Conservation (phyloP, 2,888 invertebrate genomes). For the Elmis aenea region DNA sequence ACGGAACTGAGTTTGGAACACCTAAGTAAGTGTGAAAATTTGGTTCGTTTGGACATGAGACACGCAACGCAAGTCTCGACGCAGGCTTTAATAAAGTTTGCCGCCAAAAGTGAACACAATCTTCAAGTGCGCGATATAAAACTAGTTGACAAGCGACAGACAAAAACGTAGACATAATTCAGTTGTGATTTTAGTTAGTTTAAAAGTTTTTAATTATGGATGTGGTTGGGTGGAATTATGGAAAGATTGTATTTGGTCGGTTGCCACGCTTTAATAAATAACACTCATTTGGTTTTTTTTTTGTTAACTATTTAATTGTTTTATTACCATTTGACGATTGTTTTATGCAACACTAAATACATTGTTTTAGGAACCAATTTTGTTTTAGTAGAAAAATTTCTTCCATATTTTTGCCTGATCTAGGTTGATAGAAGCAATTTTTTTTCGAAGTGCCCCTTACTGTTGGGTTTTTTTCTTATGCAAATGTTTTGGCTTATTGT, state of each 20-base stretch:
- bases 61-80: constrained; percentile 77
- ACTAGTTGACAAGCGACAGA: constrained; percentile 57
- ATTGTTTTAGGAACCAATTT: no score
- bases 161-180: neutral
- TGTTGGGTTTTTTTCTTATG: no score
- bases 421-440: no score
- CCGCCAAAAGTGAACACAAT: constrained; percentile 74
- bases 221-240: constrained; percentile 1
- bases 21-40: constrained; percentile 67
- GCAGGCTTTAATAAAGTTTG: constrained; percentile 78
- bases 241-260: neutral
- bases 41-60: constrained; percentile 69
- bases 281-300: neutral
- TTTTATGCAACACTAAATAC: no score
- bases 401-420: no score
- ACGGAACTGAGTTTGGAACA: constrained; percentile 81
- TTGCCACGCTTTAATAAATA: neutral
- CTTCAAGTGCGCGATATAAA: constrained; percentile 76
- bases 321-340: no score
- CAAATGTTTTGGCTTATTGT: no score
- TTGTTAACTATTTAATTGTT: no score
- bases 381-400: no score
- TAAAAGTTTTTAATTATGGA: constrained; percentile 2
- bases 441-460: no score
- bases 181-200: constrained; percentile 4